A percentile compares a stretch with the other conserved stretches of the same genome.
Conservation (phyloP, 2,113 vertebrate genomes). For the Stigmatopora nigra region DNA sequence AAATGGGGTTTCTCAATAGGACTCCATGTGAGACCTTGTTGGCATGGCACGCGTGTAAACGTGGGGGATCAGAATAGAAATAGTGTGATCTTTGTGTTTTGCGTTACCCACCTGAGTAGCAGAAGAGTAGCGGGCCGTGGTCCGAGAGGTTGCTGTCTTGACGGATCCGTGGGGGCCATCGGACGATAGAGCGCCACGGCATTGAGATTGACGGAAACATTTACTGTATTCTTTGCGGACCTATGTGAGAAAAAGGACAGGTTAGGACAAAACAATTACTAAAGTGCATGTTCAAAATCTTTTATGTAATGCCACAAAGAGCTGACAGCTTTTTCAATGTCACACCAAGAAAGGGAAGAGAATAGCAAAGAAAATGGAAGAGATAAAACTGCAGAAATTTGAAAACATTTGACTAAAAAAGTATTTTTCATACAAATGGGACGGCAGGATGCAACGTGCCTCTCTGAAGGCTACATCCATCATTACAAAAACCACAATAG, state of each 20-base stretch:
- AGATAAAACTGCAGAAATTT: background rate
- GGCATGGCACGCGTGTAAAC: background rate
- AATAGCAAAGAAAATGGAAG: slow-evolving; percentile 1
- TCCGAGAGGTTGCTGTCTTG: slow-evolving; percentile 86
- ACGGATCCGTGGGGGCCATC: slow-evolving; percentile 88
- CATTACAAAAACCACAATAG: background rate
- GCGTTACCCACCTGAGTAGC: slow-evolving; percentile 83
- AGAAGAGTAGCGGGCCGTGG: slow-evolving; percentile 92
- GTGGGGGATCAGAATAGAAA: background rate
- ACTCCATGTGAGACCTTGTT: background rate
- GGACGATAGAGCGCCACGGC: slow-evolving; percentile 82
- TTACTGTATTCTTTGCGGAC: slow-evolving; percentile 97
- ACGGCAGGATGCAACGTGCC: background rate
- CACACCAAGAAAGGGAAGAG: slow-evolving; percentile 24
- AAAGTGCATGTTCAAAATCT: background rate
- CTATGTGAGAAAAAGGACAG: slow-evolving; percentile 54
- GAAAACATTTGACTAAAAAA: background rate
- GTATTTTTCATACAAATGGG: background rate
- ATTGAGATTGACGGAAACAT: slow-evolving; percentile 93
- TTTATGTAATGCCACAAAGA: slow-evolving; percentile 48
- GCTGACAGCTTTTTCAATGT: slow-evolving; percentile 47
- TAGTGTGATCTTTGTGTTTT: background rate
- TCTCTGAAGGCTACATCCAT: background rate
- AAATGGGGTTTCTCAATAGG: background rate
- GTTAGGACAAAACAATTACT: slow-evolving; percentile 18